Evolutionary conservation across 2,113 vertebrate genomes (phyloP), one percentile per base, ranked within the genome.

Genomic region (Trematocara stigmaticum): DNA sequence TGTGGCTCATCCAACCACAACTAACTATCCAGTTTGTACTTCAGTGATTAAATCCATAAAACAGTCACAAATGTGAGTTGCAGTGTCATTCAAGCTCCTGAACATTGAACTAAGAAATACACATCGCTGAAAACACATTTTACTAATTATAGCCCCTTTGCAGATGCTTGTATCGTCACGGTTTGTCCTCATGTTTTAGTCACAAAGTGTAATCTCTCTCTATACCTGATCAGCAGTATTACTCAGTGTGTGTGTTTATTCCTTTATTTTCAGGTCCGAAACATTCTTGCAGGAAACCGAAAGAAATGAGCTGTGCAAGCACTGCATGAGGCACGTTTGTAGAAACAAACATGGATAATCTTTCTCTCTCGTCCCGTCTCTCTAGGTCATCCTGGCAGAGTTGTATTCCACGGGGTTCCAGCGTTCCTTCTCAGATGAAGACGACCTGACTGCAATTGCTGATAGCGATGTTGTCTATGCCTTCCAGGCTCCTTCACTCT

Each of bases 351-450:
- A 57, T 29, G 71, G 6, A n/a, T 29, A 5, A 15, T 51, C 26
- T 49, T 29, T 79, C 5, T 82, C 38, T 31, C 8, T 18, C 23
- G 83, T 53, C 57, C 51, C 35, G 10, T 51, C 42, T 78, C 66
- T 66, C 9, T 93, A 99, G 98, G 96, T 99, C 88, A 97, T 99
- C 91, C 96, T 99, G 78, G 94, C 95, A 3, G 98, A 99, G 94
- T 45, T 99, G 88, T 96, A 96, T 88, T 91, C 97, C 10, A 96
- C 87, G 3, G 98, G 98, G 3, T 97, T 98, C 94, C 97, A 97
- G 87, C 97, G 97, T 35, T 99, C 98, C 23, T 97, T 99, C 86
- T 95, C 91, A 0, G 97, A 99, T n/a, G 93, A 96, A 3, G 98
- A 99, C 6, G 97, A 97, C 64, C 92, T 99, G 94, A 96, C 96